phyloP scores from a whole-genome alignment of 1,140 invertebrate genomes.

The Papilio helenus region DNA sequence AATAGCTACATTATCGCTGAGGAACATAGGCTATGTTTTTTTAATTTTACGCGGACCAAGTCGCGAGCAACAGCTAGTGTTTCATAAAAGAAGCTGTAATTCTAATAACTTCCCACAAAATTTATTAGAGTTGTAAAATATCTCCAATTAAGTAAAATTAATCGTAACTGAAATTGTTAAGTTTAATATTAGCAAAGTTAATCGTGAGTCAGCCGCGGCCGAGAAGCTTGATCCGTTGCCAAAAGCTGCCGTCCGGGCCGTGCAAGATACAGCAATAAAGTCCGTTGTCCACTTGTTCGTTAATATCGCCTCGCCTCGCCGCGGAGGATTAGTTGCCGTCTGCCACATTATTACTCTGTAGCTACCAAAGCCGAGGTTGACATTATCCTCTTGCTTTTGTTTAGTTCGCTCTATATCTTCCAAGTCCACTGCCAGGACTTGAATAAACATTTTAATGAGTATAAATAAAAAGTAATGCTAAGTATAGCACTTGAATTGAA shows the following conservation, averaged over 20 bases:
- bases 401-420: background rate
- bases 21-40: no score
- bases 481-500: background rate
- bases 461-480: background rate
- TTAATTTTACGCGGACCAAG: no score
- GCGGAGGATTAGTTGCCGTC: conserved; percentile 45
- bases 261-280: conserved; percentile 29
- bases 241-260: conserved; percentile 18
- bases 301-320: conserved; percentile 45
- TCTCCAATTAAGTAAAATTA: conserved; percentile 14
- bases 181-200: conserved; percentile 15
- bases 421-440: background rate
- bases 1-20: no score
- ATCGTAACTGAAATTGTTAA: background rate
- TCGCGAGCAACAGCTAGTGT: no score
- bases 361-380: conserved; percentile 42
- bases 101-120: background rate
- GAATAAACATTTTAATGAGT: background rate
- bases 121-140: background rate
- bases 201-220: background rate
- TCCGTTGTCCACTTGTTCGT: conserved; percentile 34
- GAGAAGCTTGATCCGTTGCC: conserved; percentile 12
- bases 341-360: conserved; percentile 50
- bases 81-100: background rate
- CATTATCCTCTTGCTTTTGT: conserved; percentile 33